phyloP scores from a whole-genome alignment of 2,113 vertebrate genomes.

The Microcebus lehilahytsara region DNA sequence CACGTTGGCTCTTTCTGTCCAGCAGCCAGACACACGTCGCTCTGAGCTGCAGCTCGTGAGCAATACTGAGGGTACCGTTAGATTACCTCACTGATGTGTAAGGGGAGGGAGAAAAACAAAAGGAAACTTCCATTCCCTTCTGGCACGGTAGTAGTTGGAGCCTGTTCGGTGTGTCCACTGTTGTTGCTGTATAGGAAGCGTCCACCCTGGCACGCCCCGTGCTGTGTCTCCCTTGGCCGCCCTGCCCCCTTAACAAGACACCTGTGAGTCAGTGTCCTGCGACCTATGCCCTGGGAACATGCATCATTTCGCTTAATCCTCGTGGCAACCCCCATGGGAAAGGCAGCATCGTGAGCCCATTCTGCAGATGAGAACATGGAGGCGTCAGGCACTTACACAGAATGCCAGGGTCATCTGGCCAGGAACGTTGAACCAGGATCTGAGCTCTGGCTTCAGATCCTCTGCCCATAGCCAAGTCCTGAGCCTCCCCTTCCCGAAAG shows the following conservation, averaged over 20 bases:
- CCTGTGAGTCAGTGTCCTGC: not conserved
- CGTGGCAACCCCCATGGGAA: rapidly evolving
- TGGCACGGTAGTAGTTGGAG: too few relatives aligned
- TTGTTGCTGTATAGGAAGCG: too few relatives aligned
- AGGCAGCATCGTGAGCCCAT: not conserved
- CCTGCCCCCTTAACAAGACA: not conserved
- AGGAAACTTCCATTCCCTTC: too few relatives aligned
- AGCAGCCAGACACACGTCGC: rapidly evolving
- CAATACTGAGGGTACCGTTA: rapidly evolving
- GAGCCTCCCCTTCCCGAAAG: not conserved
- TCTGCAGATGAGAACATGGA: not conserved
- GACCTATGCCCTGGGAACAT: rapidly evolving
- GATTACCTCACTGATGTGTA: too few relatives aligned
- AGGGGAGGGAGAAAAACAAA: too few relatives aligned
- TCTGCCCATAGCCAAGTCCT: rapidly evolving
- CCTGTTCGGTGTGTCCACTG: too few relatives aligned
- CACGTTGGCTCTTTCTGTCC: rapidly evolving
- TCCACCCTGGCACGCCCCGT: too few relatives aligned
- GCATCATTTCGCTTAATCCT: rapidly evolving
- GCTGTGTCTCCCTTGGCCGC: not conserved
- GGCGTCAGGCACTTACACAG: rapidly evolving
- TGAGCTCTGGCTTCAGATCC: not conserved
- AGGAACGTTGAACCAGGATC: not conserved
- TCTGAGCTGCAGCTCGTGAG: rapidly evolving
- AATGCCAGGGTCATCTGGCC: not conserved